phyloP scores from a whole-genome alignment of 2,113 vertebrate genomes.

The Myrmecophaga tridactyla region DNA sequence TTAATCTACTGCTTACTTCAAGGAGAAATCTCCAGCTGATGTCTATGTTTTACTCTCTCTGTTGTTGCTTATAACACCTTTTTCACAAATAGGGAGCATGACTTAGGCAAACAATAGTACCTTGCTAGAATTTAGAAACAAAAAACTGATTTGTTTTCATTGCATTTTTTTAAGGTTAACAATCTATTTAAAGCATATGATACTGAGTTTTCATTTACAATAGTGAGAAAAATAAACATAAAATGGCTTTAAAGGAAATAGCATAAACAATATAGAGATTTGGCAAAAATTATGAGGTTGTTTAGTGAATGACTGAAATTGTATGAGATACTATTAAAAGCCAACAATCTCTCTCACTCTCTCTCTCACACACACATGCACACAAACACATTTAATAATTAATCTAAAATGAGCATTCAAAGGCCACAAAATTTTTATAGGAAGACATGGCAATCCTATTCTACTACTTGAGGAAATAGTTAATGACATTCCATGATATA shows the following conservation, averaged over 20 bases:
- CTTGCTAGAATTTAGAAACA: not conserved
- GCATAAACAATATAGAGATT: not conserved
- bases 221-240: not conserved
- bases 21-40: not conserved
- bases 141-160: not conserved
- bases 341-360: not conserved
- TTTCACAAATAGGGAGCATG: not conserved
- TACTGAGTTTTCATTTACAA: not conserved
- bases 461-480: not conserved
- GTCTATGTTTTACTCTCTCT: not conserved
- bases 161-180: not conserved
- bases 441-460: not conserved
- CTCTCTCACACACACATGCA: not conserved
- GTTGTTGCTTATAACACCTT: not conserved
- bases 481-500: not conserved
- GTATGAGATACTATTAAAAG: not conserved
- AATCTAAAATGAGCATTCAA: not conserved
- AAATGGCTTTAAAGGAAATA: too few relatives aligned
- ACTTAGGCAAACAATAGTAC: not conserved
- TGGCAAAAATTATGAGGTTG: not conserved
- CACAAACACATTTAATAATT: constrained; percentile 15
- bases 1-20: not conserved
- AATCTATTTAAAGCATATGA: not conserved
- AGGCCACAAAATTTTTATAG: not conserved
- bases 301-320: not conserved